Percentiles rank a stretch among this genome's conserved stretches.
These are phyloP conservation scores for Labeo rohita DNA, from an alignment of 2,113 vertebrate species.

Conservation along the genomic window DNA sequence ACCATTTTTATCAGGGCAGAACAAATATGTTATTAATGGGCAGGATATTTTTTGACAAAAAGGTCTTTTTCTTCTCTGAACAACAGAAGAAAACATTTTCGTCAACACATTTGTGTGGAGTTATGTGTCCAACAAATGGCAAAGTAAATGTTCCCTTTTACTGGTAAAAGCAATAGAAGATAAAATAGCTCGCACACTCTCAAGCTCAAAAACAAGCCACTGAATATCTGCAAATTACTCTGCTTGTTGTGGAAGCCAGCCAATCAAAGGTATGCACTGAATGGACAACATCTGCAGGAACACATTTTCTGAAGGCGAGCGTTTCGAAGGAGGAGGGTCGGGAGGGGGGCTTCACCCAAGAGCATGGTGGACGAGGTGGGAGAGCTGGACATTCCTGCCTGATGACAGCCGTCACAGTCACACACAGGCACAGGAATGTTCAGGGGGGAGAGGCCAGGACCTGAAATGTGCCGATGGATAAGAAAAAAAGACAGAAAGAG, in stretches of 20 bases:
- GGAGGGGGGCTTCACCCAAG: slow-evolving; percentile 63
- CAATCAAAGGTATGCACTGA: slow-evolving; percentile 78
- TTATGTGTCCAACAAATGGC: slow-evolving; percentile 60
- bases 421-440: slow-evolving; percentile 81
- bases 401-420: slow-evolving; percentile 82
- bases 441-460: slow-evolving; percentile 57
- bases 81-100: slow-evolving; percentile 57
- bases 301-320: slow-evolving; percentile 69
- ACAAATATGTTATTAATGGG: slow-evolving; percentile 8
- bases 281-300: slow-evolving; percentile 81
- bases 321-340: slow-evolving; percentile 59
- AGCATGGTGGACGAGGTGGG: slow-evolving; percentile 77
- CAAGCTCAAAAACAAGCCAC: slow-evolving; percentile 71
- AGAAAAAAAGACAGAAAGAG: slow-evolving; percentile 11
- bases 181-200: slow-evolving; percentile 75
- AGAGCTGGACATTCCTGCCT: slow-evolving; percentile 79
- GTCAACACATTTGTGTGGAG: slow-evolving; percentile 63
- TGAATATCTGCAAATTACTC: slow-evolving; percentile 75
- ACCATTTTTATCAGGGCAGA: slow-evolving; percentile 41
- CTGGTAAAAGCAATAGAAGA: slow-evolving; percentile 64
- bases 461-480: slow-evolving; percentile 58
- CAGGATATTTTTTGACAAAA: slow-evolving; percentile 38
- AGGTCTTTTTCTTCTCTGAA: slow-evolving; percentile 30
- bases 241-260: slow-evolving; percentile 76
- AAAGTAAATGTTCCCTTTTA: slow-evolving; percentile 66